Evolutionary conservation across 2,797 vertebrate genomes (phyloP).

Genomic region (Acanthopagrus latus): DNA sequence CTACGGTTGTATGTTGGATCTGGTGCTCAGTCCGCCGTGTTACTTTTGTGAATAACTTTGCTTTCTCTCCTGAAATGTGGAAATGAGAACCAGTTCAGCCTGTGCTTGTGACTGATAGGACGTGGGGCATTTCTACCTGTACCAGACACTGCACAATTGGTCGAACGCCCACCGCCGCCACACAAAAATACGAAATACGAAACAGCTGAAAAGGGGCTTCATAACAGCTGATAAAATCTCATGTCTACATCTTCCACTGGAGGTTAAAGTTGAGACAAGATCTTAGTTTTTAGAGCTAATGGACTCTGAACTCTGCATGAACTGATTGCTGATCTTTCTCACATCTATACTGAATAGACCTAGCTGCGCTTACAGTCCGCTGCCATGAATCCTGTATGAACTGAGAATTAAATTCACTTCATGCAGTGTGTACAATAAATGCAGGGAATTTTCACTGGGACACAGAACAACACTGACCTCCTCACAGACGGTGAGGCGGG

Average conservation of each 20-base stretch:
- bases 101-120: constrained; percentile 32
- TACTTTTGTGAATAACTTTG: constrained; percentile 17
- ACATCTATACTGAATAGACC: constrained; percentile 23
- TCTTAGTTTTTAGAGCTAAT: constrained; percentile 17
- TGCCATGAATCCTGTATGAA: constrained; percentile 52
- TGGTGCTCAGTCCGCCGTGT: background rate
- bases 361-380: constrained; percentile 8
- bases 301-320: constrained; percentile 46
- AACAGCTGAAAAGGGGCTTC: constrained; percentile 19
- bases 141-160: constrained; percentile 34
- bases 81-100: constrained; percentile 1
- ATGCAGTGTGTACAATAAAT: constrained; percentile 19
- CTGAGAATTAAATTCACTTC: constrained; percentile 16
- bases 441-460: background rate
- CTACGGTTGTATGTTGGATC: background rate
- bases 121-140: constrained; percentile 19
- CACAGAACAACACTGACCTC: constrained; percentile 26
- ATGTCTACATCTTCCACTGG: too few relatives aligned
- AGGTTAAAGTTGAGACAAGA: background rate
- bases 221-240: background rate
- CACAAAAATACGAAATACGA: constrained; percentile 20
- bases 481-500: constrained; percentile 28
- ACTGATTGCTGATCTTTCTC: constrained; percentile 26
- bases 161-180: constrained; percentile 9
- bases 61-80: constrained; percentile 2